phyloP scores from a whole-genome alignment of 2,888 invertebrate species.

The Strigamia crassipes region DNA sequence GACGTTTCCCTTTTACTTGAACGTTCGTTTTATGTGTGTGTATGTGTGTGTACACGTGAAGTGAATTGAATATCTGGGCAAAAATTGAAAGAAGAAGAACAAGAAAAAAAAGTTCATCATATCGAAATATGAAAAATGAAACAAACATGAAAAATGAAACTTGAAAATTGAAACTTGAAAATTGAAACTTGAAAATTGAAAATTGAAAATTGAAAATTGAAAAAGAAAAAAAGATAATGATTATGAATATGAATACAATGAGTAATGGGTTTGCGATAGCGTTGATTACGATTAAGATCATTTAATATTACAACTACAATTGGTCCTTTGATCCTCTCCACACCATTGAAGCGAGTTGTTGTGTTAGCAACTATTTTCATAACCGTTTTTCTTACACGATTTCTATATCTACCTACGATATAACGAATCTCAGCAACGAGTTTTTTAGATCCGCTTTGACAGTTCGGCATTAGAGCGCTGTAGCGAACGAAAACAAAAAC shows the following conservation, averaged over 20 bases:
- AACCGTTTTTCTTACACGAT: constrained; percentile 24
- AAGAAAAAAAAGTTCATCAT: background rate
- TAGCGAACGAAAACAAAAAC: background rate
- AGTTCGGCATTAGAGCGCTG: constrained; percentile 2
- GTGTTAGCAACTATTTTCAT: constrained; percentile 36
- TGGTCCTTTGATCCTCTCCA: constrained; percentile 18
- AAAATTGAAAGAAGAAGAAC: background rate
- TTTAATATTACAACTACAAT: background rate
- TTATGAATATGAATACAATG: no score
- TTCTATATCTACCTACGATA: constrained; percentile 29
- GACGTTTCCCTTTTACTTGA: background rate
- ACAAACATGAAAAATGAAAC: no score
- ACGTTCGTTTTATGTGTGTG: background rate
- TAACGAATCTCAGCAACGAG: constrained; percentile 22
- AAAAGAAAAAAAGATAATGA: background rate
- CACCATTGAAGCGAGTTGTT: constrained; percentile 31
- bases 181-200: no score
- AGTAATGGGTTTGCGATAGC: background rate
- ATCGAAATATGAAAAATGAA: background rate
- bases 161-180: no score
- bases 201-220: background rate
- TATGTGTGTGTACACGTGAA: background rate
- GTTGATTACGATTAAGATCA: background rate
- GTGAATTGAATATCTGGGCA: background rate
- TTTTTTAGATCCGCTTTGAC: constrained; percentile 20